These are phyloP conservation scores for Pandemis cinnamomeana DNA, from an alignment of 2,888 invertebrate genomes.

Conservation along the genomic window DNA sequence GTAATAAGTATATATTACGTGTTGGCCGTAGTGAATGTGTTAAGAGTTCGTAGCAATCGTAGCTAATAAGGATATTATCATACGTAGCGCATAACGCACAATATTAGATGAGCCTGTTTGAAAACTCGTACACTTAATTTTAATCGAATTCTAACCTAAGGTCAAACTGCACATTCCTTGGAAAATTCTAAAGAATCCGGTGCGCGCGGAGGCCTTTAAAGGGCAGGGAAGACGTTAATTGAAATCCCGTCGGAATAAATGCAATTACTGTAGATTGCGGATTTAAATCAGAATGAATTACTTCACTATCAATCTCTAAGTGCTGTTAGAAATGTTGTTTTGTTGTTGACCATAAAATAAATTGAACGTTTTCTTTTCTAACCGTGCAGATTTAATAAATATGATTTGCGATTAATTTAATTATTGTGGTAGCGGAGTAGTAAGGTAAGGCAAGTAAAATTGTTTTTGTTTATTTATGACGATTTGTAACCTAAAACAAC, in stretches of 20 bases:
- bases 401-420: no score
- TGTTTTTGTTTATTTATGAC: no score
- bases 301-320: conserved; percentile 18
- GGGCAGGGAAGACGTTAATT: conserved; percentile 29
- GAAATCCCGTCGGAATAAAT: conserved; percentile 31
- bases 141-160: background rate
- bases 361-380: background rate
- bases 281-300: conserved; percentile 25
- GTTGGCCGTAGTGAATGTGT: no score
- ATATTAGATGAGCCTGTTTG: conserved; percentile 7
- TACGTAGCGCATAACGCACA: background rate
- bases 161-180: conserved; percentile 9
- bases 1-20: no score
- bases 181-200: conserved; percentile 7
- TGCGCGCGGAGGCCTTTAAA: background rate
- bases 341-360: background rate
- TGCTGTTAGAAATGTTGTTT: conserved; percentile 7
- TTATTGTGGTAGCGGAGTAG: no score
- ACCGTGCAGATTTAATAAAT: no score
- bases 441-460: no score
- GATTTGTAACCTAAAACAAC: no score
- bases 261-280: conserved; percentile 34
- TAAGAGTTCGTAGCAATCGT: no score
- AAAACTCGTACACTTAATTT: background rate
- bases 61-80: background rate